These are phyloP conservation scores for Littorina saxatilis DNA, from an alignment of 1,140 invertebrate genomes.

Conservation along the genomic window DNA sequence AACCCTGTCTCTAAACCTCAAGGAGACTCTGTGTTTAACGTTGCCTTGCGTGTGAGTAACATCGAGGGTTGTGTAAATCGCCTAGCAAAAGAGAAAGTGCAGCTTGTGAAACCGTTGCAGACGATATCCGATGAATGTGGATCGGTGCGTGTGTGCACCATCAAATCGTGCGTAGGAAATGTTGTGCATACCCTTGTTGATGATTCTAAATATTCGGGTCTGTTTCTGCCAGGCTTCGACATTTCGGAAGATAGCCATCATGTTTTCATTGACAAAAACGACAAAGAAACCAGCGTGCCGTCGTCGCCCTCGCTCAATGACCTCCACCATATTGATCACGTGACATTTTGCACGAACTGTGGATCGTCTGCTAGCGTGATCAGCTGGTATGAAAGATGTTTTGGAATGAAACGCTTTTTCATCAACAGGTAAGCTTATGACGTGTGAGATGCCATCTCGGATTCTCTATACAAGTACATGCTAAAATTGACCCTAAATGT, in stretches of 20 bases:
- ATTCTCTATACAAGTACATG: too few species aligned
- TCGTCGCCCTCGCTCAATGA: neutral
- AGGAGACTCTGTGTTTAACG: constrained; percentile 76
- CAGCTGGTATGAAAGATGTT: constrained; percentile 76
- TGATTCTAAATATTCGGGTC: constrained; percentile 71
- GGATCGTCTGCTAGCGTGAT: constrained; percentile 74
- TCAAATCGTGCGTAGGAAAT: constrained; percentile 78
- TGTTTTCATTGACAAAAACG: neutral
- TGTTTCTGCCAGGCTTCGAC: constrained; percentile 76
- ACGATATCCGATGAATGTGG: constrained; percentile 69
- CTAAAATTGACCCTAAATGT: neutral
- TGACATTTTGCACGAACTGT: constrained; percentile 74
- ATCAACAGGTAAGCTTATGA: constrained; percentile 75
- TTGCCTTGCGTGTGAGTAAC: constrained; percentile 77
- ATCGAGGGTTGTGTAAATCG: constrained; percentile 65
- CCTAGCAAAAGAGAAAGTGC: constrained; percentile 58
- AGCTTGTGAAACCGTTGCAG: constrained; percentile 62
- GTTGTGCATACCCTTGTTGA: constrained; percentile 77
- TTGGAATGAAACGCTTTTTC: constrained; percentile 78
- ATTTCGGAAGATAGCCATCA: constrained; percentile 2
- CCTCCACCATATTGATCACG: constrained; percentile 76
- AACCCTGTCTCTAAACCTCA: neutral
- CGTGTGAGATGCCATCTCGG: neutral
- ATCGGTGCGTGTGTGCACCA: constrained; percentile 71
- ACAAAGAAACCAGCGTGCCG: neutral